A percentile compares a stretch with the other conserved stretches of the same genome.
Conservation (phyloP, 2,888 invertebrate species). For the Julus scanicus region DNA sequence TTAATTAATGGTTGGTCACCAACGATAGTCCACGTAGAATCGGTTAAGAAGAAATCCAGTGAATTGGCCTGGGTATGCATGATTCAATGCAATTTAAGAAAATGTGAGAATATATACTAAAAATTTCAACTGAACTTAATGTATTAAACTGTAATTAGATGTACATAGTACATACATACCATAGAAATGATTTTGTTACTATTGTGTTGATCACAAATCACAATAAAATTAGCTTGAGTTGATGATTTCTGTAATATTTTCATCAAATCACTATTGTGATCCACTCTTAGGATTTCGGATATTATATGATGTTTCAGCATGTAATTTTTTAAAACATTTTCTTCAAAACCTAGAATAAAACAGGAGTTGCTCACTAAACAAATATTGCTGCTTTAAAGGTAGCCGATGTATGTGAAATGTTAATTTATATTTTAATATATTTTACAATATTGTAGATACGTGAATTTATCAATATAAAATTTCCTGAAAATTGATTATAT, state of each 20-base stretch:
- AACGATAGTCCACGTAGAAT: constrained; percentile 38
- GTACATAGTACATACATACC: neutral
- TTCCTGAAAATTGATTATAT: no score
- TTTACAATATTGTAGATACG: no score
- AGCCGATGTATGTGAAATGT: no score
- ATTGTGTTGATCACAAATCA: neutral
- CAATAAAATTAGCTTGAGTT: neutral
- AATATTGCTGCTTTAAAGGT: no score
- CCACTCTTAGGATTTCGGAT: neutral
- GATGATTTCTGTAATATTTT: neutral
- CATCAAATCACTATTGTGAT: neutral
- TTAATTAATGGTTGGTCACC: neutral
- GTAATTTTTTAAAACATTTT: neutral
- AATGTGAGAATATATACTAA: neutral
- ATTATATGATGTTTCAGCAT: neutral
- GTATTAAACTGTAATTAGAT: neutral
- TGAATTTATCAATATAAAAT: no score
- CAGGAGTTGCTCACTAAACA: neutral
- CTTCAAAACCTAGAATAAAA: neutral
- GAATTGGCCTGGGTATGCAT: neutral
- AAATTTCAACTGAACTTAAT: neutral
- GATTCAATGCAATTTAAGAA: neutral
- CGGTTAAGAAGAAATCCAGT: neutral
- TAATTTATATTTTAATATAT: no score
- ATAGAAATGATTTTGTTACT: neutral